Evolutionary conservation across 1,140 invertebrate genomes (phyloP).

Genomic region (Macrocentrus cingulum): DNA sequence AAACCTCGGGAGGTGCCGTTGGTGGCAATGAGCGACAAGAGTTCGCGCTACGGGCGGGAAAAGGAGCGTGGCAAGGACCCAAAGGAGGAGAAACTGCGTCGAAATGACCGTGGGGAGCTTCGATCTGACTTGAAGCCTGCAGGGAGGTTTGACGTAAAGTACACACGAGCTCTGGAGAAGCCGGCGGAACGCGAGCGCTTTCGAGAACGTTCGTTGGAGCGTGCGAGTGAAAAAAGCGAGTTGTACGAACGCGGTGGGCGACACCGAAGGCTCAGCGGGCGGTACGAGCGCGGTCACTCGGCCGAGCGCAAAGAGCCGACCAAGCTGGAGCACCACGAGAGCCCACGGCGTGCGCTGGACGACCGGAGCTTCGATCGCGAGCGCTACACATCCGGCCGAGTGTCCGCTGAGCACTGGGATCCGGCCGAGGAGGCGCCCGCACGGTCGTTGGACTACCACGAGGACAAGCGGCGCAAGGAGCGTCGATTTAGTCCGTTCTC

Average conservation of each 20-base stretch:
- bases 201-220: no score
- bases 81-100: constrained; percentile 41
- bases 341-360: constrained; percentile 43
- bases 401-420: constrained; percentile 50
- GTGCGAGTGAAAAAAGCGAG: no score
- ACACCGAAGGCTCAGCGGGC: constrained; percentile 33
- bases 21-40: constrained; percentile 31
- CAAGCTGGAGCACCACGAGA: constrained; percentile 42
- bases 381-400: constrained; percentile 43
- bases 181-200: no score
- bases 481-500: constrained; percentile 52
- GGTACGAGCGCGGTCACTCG: constrained; percentile 44
- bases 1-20: constrained; percentile 30
- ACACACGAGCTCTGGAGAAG: no score
- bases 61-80: constrained; percentile 46
- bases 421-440: constrained; percentile 44
- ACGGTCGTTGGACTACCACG: constrained; percentile 47
- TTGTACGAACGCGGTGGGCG: no score
- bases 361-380: constrained; percentile 50
- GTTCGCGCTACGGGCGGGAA: constrained; percentile 40
- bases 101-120: constrained; percentile 42
- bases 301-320: constrained; percentile 39
- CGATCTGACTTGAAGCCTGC: constrained; percentile 48
- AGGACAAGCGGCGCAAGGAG: constrained; percentile 49
- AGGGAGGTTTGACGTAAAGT: constrained; percentile 41